These are phyloP conservation scores for Agrotis exclamationis DNA, from an alignment of 2,888 invertebrate species.

Conservation along the genomic window DNA sequence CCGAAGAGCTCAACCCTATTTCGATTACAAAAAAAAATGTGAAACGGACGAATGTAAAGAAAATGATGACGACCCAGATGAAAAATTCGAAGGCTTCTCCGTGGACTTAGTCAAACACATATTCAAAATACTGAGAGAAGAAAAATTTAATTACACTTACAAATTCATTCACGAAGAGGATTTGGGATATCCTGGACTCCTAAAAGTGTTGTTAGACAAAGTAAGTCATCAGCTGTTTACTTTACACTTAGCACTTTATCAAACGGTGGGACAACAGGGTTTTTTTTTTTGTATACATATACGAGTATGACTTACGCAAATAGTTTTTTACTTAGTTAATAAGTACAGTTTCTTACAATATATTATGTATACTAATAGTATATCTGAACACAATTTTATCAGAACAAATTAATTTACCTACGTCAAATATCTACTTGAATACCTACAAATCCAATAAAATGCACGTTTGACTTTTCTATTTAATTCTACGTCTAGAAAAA, in stretches of 20 bases:
- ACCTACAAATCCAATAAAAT: background rate
- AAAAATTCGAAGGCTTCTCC: constrained; percentile 94
- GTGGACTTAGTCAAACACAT: constrained; percentile 94
- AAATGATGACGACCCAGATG: constrained; percentile 89
- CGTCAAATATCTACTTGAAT: background rate
- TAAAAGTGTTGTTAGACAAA: constrained; percentile 84
- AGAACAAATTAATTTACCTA: background rate
- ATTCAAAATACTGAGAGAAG: constrained; percentile 89
- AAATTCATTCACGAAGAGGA: constrained; percentile 75
- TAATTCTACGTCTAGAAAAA: background rate
- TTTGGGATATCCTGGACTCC: constrained; percentile 79
- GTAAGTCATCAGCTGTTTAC: constrained; percentile 67
- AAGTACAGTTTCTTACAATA: background rate
- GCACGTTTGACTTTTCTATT: too few species aligned
- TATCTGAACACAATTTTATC: background rate
- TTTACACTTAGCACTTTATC: background rate
- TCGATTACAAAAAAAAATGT: constrained; percentile 91
- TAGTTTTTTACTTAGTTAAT: too few species aligned
- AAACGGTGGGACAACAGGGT: background rate
- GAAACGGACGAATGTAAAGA: constrained; percentile 69
- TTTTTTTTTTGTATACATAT: too few species aligned
- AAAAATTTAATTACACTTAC: constrained; percentile 83
- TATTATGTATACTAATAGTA: too few species aligned
- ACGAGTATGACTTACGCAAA: too few species aligned
- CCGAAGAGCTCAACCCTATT: constrained; percentile 94